Conservation (phyloP, 2,888 invertebrate genomes). For the Dynastes grantii region DNA sequence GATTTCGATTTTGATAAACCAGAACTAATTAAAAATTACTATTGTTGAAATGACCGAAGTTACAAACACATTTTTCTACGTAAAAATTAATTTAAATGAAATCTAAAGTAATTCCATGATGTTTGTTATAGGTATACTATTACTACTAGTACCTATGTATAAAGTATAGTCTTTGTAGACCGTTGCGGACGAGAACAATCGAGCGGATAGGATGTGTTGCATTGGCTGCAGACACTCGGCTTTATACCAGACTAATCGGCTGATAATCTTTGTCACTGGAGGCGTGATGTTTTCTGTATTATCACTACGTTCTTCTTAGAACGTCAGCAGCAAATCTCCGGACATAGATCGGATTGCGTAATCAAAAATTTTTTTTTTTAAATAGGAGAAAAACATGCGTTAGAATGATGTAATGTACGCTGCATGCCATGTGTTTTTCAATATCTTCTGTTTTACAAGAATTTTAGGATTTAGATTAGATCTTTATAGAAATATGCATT, state of each 20-base stretch:
- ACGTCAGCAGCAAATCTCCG: constrained; percentile 26
- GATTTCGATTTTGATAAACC: too few species aligned
- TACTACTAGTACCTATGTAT: background rate
- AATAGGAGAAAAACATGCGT: background rate
- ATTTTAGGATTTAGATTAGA: too few species aligned
- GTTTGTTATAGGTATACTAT: constrained; percentile 1
- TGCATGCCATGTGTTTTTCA: background rate
- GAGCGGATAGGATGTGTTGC: constrained; percentile 3
- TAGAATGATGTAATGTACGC: background rate
- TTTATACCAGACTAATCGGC: constrained; percentile 35
- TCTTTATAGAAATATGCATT: too few species aligned
- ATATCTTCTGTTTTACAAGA: too few species aligned
- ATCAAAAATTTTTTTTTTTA: constrained; percentile 22
- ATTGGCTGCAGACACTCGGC: constrained; percentile 23
- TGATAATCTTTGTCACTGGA: constrained; percentile 38
- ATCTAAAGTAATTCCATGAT: constrained; percentile 19
- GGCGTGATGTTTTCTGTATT: constrained; percentile 28
- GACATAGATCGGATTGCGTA: constrained; percentile 23
- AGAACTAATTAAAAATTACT: background rate
- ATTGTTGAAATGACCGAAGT: background rate
- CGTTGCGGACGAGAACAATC: background rate
- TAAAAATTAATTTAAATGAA: background rate
- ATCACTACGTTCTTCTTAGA: constrained; percentile 32
- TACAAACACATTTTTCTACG: constrained; percentile 5
- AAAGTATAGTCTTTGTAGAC: background rate